Evolutionary conservation across 2,888 invertebrate species (phyloP).

Genomic region (Escarpia spicata): DNA sequence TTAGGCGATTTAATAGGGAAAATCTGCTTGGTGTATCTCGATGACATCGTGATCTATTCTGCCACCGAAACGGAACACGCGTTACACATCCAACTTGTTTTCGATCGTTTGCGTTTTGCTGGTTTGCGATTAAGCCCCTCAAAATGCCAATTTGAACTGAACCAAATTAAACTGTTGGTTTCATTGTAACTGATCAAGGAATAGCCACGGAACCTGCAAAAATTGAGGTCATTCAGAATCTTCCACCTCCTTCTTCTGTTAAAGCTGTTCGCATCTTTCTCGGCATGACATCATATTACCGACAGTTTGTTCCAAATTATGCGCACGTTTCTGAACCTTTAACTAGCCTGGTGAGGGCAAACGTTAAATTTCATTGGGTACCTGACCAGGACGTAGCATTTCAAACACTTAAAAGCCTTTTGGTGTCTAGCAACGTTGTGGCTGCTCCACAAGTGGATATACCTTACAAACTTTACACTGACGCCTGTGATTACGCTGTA

Average conservation of each 20-base stretch:
- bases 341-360: neutral
- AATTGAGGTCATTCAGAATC: constrained; percentile 29
- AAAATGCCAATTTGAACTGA: constrained; percentile 34
- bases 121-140: constrained; percentile 34
- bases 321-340: constrained; percentile 29
- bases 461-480: constrained; percentile 20
- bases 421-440: neutral
- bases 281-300: constrained; percentile 32
- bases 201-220: constrained; percentile 36
- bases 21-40: constrained; percentile 34
- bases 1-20: constrained; percentile 26
- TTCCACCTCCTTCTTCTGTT: constrained; percentile 22
- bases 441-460: neutral
- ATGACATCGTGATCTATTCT: constrained; percentile 36
- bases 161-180: constrained; percentile 34
- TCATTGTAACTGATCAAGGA: constrained; percentile 28
- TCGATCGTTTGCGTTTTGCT: constrained; percentile 28
- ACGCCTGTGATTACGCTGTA: constrained; percentile 19
- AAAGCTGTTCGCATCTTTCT: constrained; percentile 18
- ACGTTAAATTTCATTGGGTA: neutral
- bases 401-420: neutral
- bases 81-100: constrained; percentile 28
- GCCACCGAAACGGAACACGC: constrained; percentile 27
- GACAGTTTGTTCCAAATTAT: constrained; percentile 29
- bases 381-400: neutral